Conservation (phyloP, 2,797 vertebrate genomes). For the Megaceryle alcyon region DNA sequence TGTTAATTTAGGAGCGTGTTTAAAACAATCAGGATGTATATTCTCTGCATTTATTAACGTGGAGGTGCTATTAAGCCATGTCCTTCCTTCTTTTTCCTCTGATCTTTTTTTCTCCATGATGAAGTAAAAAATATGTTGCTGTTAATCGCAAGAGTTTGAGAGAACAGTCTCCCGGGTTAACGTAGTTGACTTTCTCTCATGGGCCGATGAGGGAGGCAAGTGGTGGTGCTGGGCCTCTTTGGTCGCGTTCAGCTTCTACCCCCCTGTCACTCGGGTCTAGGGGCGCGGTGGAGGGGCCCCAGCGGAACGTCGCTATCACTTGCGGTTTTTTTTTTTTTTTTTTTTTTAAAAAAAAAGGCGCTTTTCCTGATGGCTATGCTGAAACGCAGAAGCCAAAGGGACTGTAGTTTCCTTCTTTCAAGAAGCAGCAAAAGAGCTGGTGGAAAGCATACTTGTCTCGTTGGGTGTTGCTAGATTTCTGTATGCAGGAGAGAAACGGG, state of each 20-base stretch:
- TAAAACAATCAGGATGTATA: neutral
- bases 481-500: neutral
- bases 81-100: neutral
- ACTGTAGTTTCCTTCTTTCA: slow-evolving; percentile 23
- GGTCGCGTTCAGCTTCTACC: neutral
- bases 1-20: neutral
- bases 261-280: neutral
- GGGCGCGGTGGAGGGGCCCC: neutral
- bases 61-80: neutral
- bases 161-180: neutral
- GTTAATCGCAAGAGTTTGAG: neutral
- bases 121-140: neutral
- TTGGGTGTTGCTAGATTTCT: neutral
- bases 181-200: fast-evolving
- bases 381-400: neutral
- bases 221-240: neutral
- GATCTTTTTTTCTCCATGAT: neutral
- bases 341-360: neutral
- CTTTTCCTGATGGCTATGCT: slow-evolving; percentile 2
- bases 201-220: neutral
- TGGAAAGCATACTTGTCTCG: neutral
- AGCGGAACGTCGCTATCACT: neutral
- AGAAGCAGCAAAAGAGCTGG: neutral
- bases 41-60: neutral
- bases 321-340: neutral